Conservation (phyloP, 2,113 vertebrate genomes). For the Cephalopholis sonnerati region DNA sequence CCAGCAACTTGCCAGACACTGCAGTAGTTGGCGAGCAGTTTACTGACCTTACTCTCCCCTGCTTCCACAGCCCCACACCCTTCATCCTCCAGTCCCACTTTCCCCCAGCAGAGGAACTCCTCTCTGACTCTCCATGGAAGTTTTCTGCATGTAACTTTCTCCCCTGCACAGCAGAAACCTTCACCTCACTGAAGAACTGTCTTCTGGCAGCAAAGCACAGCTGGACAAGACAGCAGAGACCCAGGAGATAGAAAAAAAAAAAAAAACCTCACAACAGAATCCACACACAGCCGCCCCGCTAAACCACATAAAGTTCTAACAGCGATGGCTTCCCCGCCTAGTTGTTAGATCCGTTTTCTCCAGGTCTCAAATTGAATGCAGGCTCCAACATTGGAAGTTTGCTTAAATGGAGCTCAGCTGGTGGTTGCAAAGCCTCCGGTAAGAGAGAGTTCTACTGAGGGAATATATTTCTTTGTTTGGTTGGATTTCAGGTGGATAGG, state of each 20-base stretch:
- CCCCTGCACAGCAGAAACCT: slow-evolving; percentile 43
- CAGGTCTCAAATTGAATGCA: slow-evolving; percentile 61
- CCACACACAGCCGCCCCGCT: slow-evolving; percentile 35
- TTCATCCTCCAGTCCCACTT: slow-evolving; percentile 5
- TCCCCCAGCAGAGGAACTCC: neutral
- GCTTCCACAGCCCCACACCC: neutral
- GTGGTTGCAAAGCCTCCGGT: slow-evolving; percentile 70
- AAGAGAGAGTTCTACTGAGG: slow-evolving; percentile 60
- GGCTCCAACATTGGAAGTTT: slow-evolving; percentile 54
- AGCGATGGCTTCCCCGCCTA: slow-evolving; percentile 41
- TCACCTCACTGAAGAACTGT: slow-evolving; percentile 37
- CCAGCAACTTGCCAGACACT: slow-evolving; percentile 24
- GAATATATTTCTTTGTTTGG: slow-evolving; percentile 77
- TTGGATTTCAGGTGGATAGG: slow-evolving; percentile 78
- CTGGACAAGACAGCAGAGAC: slow-evolving; percentile 56
- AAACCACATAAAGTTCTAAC: slow-evolving; percentile 61
- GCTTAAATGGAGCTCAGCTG: slow-evolving; percentile 69
- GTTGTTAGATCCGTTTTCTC: slow-evolving; percentile 61
- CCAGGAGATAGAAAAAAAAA: slow-evolving; percentile 22
- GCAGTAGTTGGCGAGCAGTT: slow-evolving; percentile 8
- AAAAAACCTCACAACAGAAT: slow-evolving; percentile 13
- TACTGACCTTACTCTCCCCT: slow-evolving; percentile 20
- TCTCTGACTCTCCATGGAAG: slow-evolving; percentile 16
- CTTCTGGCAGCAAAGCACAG: slow-evolving; percentile 51
- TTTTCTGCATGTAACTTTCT: slow-evolving; percentile 49